phyloP scores from a whole-genome alignment of 2,113 vertebrate species.

The Taurulus bubalis region DNA sequence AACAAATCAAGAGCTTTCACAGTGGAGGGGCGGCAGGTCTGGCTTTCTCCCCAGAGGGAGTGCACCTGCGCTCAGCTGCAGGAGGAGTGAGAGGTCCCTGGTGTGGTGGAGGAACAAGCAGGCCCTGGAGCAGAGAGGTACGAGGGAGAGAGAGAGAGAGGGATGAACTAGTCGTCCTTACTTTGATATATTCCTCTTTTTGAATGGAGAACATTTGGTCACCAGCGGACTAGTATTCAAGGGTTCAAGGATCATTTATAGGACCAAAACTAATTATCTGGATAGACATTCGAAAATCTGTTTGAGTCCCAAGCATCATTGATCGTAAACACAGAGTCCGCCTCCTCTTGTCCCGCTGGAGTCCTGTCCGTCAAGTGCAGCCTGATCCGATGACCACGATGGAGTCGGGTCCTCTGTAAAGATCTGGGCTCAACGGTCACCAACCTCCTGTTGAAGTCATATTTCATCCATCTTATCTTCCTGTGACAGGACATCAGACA shows the following conservation, averaged over 20 bases:
- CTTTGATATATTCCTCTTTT: slow-evolving; percentile 4
- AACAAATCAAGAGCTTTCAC: slow-evolving; percentile 73
- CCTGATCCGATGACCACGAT: background rate
- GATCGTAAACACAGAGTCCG: background rate
- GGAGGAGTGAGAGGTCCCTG: slow-evolving; percentile 37
- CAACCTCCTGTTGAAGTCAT: background rate
- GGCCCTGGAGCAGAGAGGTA: slow-evolving; percentile 10
- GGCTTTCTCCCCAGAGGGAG: slow-evolving; percentile 61
- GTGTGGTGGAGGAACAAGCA: slow-evolving; percentile 26
- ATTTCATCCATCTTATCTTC: background rate
- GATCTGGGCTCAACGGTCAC: too few species aligned
- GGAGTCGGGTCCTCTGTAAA: too few species aligned
- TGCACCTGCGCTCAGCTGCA: slow-evolving; percentile 75
- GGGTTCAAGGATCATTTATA: too few species aligned
- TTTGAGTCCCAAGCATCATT: background rate
- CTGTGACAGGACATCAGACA: too few species aligned
- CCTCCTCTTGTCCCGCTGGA: background rate
- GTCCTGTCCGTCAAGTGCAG: background rate
- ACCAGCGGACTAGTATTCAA: background rate
- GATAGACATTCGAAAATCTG: background rate
- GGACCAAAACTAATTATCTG: background rate
- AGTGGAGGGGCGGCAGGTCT: slow-evolving; percentile 64
- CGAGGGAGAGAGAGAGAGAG: slow-evolving; percentile 20
- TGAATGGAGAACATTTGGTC: background rate
- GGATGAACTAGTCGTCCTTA: background rate